Conservation (phyloP, 2,888 invertebrate species). For the Mallateleia sp. region DNA sequence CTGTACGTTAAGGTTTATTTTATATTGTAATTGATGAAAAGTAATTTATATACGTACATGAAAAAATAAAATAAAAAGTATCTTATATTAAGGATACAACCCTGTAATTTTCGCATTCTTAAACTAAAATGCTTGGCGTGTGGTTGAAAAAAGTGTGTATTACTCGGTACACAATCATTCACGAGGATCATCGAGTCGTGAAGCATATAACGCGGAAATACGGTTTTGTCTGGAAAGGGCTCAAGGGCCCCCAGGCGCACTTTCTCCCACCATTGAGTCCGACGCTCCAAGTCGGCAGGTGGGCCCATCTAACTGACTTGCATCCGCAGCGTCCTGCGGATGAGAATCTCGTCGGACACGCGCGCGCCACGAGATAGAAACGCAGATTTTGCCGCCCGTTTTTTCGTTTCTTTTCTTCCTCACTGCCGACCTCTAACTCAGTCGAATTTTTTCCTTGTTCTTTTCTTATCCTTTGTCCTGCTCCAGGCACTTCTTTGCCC, state of each 20-base stretch:
- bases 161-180: slow-evolving; percentile 84
- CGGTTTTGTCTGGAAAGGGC: slow-evolving; percentile 80
- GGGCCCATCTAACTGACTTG: slow-evolving; percentile 74
- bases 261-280: slow-evolving; percentile 55
- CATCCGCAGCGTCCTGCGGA: slow-evolving; percentile 81
- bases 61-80: slow-evolving; percentile 10
- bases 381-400: slow-evolving; percentile 85
- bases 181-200: slow-evolving; percentile 84
- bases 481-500: slow-evolving; percentile 49
- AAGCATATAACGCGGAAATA: slow-evolving; percentile 85
- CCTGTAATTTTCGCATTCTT: slow-evolving; percentile 52
- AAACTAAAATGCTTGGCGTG: slow-evolving; percentile 25
- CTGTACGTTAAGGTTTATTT: too few relatives aligned
- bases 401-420: slow-evolving; percentile 79
- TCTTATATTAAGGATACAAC: background rate
- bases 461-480: slow-evolving; percentile 68
- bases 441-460: slow-evolving; percentile 74
- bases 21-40: background rate
- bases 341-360: slow-evolving; percentile 88
- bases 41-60: background rate
- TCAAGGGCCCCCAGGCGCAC: slow-evolving; percentile 48
- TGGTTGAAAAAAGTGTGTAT: slow-evolving; percentile 50
- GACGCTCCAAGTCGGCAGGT: slow-evolving; percentile 68
- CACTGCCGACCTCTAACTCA: slow-evolving; percentile 80
- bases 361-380: slow-evolving; percentile 89